These are phyloP conservation scores for Epiperipatus broadwayi DNA, from an alignment of 2,888 invertebrate genomes.

Conservation along the genomic window DNA sequence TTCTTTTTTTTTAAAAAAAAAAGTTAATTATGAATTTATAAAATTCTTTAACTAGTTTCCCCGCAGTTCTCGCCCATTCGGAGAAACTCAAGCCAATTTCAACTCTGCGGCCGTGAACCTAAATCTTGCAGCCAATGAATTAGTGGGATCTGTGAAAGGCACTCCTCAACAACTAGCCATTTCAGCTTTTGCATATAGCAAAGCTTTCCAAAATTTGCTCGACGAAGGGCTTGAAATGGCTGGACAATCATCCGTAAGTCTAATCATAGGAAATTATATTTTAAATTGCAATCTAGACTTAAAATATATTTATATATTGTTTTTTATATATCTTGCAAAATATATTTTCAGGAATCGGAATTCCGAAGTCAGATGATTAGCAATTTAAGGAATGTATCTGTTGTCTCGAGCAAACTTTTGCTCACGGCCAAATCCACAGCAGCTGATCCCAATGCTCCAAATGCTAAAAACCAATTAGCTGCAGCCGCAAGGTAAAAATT, in stretches of 20 bases:
- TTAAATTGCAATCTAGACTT: not conserved
- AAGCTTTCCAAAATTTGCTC: constrained; percentile 54
- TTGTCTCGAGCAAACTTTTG: constrained; percentile 63
- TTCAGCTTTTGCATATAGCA: constrained; percentile 49
- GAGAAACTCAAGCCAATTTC: constrained; percentile 63
- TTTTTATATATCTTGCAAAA: too few relatives aligned
- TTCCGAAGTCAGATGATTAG: constrained; percentile 61
- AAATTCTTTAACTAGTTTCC: too few relatives aligned
- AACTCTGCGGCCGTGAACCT: constrained; percentile 62
- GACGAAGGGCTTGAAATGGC: constrained; percentile 66
- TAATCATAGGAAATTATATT: not conserved
- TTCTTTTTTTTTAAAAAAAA: too few relatives aligned
- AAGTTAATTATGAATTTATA: too few relatives aligned
- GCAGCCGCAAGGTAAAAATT: constrained; percentile 47
- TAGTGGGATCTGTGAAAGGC: constrained; percentile 50
- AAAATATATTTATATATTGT: not conserved
- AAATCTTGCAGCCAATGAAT: constrained; percentile 60
- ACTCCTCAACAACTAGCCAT: constrained; percentile 47
- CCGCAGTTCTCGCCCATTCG: constrained; percentile 42
- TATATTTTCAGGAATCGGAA: constrained; percentile 40
- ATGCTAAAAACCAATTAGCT: constrained; percentile 68
- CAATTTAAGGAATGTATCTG: constrained; percentile 66
- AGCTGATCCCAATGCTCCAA: constrained; percentile 69
- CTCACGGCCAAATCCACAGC: constrained; percentile 72
- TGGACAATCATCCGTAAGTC: constrained; percentile 44